Evolutionary conservation across 2,797 vertebrate genomes (phyloP), one percentile per base, ranked within the genome.

Genomic region (Alfaro cultratus): DNA sequence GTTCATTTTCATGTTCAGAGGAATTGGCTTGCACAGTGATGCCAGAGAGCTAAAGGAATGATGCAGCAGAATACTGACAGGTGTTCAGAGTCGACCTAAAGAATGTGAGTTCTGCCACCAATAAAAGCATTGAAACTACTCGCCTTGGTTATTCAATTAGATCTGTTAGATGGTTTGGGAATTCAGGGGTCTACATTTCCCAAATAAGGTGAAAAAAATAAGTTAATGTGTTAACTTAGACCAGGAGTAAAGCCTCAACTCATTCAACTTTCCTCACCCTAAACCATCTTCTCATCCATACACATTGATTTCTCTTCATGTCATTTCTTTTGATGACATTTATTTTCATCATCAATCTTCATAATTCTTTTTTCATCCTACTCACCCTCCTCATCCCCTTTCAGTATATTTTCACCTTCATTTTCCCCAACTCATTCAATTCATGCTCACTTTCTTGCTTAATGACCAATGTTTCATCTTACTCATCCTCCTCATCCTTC

Each of bases 11-110:
- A 26, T 80, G 81, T 75, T 78, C 41, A 81, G 62, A 74, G 75
- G 47, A 89, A 89, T 85, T 85, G 67, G 78, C 89, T 86, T 83
- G 81, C 73, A 83, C 79, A 73, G 81, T 5, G 3, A 83, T 79
- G 86, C 84, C 81, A 88, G 80, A 76, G 80, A 88, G 80, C 74
- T 4, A 26, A 8, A 51, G 34, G 68, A 39, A 31, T 84, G 85
- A 93, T 74, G 86, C 81, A 86, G 87, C 83, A 84, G 77, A 89
- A 87, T 29, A 41, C n/a, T 41, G 74, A 78, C 53, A 8, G 6
- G 12, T 26, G 77, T 70, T 49, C 41, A 51, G 68, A 80, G 73
- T 36, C 16, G 7, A 36, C 9, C 10, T 39, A 41, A 39, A 26
- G 21, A 41, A 39, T 11, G 7, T 23, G 34, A 12, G 8, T n/a